Conservation (phyloP, 2,888 invertebrate species). For the Ichneumoninae sp. region DNA sequence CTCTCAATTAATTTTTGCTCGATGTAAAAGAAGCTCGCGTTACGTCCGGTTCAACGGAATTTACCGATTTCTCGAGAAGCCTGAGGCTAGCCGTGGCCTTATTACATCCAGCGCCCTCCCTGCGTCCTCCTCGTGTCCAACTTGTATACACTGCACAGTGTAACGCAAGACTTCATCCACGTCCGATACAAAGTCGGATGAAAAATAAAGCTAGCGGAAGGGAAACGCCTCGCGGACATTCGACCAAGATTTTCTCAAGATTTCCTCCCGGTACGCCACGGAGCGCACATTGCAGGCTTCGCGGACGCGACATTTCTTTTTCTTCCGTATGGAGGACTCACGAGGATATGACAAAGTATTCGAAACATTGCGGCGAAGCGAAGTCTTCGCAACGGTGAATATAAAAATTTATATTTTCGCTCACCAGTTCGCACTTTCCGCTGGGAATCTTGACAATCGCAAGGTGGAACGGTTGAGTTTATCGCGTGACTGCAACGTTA, state of each 20-base stretch:
- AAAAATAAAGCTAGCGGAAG: constrained; percentile 46
- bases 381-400: not conserved
- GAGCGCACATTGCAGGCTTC: not conserved
- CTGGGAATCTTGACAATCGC: too few relatives aligned
- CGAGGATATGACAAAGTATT: not conserved
- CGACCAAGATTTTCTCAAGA: constrained; percentile 16
- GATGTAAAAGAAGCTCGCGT: constrained; percentile 41
- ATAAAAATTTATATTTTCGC: too few relatives aligned
- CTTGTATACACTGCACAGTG: not conserved
- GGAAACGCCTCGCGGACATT: constrained; percentile 28
- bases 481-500: too few relatives aligned
- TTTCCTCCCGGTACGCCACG: not conserved
- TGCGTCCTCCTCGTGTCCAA: not conserved
- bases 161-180: not conserved
- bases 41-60: constrained; percentile 56
- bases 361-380: not conserved
- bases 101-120: constrained; percentile 12
- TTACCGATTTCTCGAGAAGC: constrained; percentile 48
- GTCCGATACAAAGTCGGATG: constrained; percentile 11
- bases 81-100: constrained; percentile 15
- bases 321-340: not conserved
- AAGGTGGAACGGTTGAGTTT: too few relatives aligned
- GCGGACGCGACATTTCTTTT: not conserved
- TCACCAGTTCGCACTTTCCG: too few relatives aligned
- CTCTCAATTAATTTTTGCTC: constrained; percentile 17